Conservation (phyloP, 2,113 vertebrate species). For the Lontra canadensis region DNA sequence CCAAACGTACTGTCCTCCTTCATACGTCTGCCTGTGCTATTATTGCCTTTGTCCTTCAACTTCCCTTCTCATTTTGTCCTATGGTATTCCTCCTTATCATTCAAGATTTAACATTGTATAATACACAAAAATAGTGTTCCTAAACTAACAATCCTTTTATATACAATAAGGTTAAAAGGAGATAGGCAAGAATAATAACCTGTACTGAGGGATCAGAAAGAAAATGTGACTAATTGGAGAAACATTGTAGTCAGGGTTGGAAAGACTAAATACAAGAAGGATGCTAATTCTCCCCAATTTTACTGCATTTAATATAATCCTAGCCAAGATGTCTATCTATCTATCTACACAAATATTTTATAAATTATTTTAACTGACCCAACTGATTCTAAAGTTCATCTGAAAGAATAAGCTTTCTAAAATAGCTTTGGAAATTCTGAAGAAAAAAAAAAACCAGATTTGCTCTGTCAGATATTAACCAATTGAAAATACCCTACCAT, state of each 20-base stretch:
- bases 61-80: neutral
- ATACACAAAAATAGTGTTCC: neutral
- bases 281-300: neutral
- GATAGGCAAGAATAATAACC: neutral
- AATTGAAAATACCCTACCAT: neutral
- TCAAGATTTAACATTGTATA: neutral
- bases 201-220: neutral
- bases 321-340: neutral
- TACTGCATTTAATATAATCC: neutral
- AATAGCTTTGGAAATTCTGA: neutral
- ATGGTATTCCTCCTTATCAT: neutral
- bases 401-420: neutral
- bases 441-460: neutral
- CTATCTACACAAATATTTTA: neutral
- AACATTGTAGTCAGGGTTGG: neutral
- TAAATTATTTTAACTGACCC: conserved; percentile 31
- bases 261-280: neutral
- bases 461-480: neutral
- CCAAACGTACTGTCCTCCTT: neutral
- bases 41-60: neutral
- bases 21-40: neutral
- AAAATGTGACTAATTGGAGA: conserved; percentile 15
- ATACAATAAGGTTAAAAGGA: neutral
- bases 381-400: neutral
- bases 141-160: neutral